Base-by-base conservation (phyloP, 2,888 invertebrate genomes). In the Acronicta leporina region DNA sequence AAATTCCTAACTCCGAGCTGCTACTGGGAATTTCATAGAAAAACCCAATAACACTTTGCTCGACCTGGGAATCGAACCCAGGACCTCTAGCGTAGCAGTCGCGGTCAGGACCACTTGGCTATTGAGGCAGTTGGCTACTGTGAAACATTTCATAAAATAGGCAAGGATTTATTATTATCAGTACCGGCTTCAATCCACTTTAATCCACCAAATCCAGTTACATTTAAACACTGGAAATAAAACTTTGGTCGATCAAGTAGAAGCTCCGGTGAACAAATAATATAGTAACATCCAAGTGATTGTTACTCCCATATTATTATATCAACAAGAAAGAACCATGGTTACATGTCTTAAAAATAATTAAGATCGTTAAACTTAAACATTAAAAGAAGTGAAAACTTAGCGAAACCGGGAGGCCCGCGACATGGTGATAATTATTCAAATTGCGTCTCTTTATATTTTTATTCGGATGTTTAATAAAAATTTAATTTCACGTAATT, bases 401-500 rank as follows among this genome's bases (percentile, higher is more conserved):
- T 83, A 83, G 84, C 85, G 72, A 80, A 85, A 85, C 74, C 69
- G 68, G 56, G 73, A 59, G 51, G 46, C 41, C 56, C 53, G 54
- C 51, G 67, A 68, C 75, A 77, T 69, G 79, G 73, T 80, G 82
- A 87, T 90, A 91, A 92, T 91, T 91, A 92, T 92, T 90, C 89
- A 92, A 91, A 92, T 89, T 81, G 80, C 83, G 53, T 87, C 85
- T 81, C 84, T 88, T 88, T 86, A 87, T 88, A 90, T 89, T 92
- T 91, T 91, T 88, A 88, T 86, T 87, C 84, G 81, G 85, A 88
- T 87, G 87, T 87, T 87, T 87, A 91, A 89, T 91, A 90, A 92
- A 91, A 92, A 90, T 80, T 89, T 88, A 92, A 92, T 92, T 91
- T 89, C 77, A 75, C 88, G 86, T 91, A 92, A 92, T 91, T 93